Evolutionary conservation across 2,888 invertebrate genomes (phyloP).

Genomic region (Thysanoteuthis rhombus): DNA sequence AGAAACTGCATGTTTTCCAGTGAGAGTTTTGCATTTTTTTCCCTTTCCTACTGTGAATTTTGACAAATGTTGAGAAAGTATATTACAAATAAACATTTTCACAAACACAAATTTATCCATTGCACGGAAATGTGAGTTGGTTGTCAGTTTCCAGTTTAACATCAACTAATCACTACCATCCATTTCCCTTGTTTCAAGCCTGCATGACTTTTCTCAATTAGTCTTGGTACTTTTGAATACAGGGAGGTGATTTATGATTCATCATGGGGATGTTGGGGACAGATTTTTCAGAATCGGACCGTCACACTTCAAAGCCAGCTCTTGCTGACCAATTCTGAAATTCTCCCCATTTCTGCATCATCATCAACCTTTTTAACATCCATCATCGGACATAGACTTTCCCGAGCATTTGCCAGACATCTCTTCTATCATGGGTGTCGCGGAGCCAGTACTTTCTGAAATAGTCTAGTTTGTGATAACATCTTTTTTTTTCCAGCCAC

Average conservation of each 20-base stretch:
- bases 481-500: too few species aligned
- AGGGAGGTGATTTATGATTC: background rate
- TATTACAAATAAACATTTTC: background rate
- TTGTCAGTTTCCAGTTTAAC: background rate
- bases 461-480: too few species aligned
- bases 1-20: too few species aligned
- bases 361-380: too few species aligned
- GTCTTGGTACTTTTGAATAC: background rate
- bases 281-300: background rate
- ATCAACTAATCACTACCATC: background rate
- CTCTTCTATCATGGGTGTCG: too few species aligned
- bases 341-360: background rate
- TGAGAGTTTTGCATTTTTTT: too few species aligned
- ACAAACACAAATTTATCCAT: background rate
- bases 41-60: too few species aligned
- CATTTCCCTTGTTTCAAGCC: background rate
- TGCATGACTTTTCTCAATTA: background rate
- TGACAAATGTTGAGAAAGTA: background rate
- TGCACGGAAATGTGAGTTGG: background rate
- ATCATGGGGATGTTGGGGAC: background rate
- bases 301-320: background rate
- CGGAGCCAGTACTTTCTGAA: too few species aligned
- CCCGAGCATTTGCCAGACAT: too few species aligned
- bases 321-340: background rate
- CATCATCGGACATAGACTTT: too few species aligned